phyloP scores from a whole-genome alignment of 1,140 invertebrate species.

The Pantala flavescens region DNA sequence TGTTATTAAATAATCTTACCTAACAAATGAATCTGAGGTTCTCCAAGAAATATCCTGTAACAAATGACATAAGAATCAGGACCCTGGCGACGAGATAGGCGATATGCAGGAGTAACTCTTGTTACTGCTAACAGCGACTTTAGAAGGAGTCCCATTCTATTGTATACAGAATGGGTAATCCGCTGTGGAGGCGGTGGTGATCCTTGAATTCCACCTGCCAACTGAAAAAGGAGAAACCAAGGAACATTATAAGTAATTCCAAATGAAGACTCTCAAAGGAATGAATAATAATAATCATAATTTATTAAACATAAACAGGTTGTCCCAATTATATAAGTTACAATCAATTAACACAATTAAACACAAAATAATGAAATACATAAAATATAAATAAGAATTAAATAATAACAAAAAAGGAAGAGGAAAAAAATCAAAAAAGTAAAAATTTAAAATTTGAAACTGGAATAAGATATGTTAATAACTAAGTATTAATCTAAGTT shows the following conservation, averaged over 20 bases:
- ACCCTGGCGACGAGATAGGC: conserved; percentile 72
- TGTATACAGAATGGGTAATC: conserved; percentile 74
- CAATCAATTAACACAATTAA: too few species aligned
- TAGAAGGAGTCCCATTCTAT: conserved; percentile 77
- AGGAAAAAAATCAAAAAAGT: too few species aligned
- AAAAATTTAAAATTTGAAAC: too few species aligned
- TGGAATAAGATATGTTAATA: too few species aligned
- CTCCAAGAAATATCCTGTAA: conserved; percentile 78
- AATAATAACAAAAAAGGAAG: too few species aligned
- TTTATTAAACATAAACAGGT: too few species aligned
- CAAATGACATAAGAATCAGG: conserved; percentile 80
- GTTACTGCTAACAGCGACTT: conserved; percentile 83
- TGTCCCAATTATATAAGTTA: too few species aligned
- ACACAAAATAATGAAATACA: too few species aligned
- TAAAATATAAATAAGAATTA: too few species aligned
- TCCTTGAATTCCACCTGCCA: not conserved
- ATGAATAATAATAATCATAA: too few species aligned
- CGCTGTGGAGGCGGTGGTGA: conserved; percentile 28
- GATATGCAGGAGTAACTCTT: conserved; percentile 82
- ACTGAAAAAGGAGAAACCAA: conserved; percentile 2
- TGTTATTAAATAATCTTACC: too few species aligned
- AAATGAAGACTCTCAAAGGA: conserved; percentile 21
- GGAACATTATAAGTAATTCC: conserved; percentile 18
- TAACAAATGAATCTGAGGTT: conserved; percentile 63
- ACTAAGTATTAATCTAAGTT: too few species aligned